Base-by-base conservation (phyloP, 2,113 vertebrate species). In the Maccullochella peelii region DNA sequence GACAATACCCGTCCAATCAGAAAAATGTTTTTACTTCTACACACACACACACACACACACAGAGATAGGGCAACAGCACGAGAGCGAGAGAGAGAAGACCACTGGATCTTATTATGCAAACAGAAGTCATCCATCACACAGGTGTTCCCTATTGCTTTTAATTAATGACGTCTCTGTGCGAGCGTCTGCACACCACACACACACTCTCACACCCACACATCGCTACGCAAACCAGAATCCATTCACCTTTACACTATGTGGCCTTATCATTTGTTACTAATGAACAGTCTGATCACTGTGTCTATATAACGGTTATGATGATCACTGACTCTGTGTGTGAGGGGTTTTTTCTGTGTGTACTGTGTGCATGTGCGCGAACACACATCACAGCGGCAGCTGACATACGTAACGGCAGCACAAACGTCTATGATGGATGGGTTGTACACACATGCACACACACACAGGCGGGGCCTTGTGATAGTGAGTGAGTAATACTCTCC, bases 181-280 rank as follows among this genome's bases (percentile, higher is more conserved):
- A 67, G 85, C 49, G 38, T 86, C 74, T 76, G 67, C 73, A 63
- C 57, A 20, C 80, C 84, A 77, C 78, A 79, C 77, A 85, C 87
- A 52, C 83, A 82, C 68, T 30, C 44, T 47, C 85, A 71, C 74
- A 82, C 71, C 18, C 71, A 83, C 82, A 90, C 89, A 44, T 15
- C 14, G 25, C 59, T 16, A 40, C 18, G 6, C 47, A 27, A 72
- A 66, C 33, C 78, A 44, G 18, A 54, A 57, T 62, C 79, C 69
- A 67, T 33, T 80, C 77, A 57, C 82, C 69, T 59, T 36, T 79
- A 62, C 70, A n/a, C 79, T 8, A 62, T 72, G 73, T 71, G 83
- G 90, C 88, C 89, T 91, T 91, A 88, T 89, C 82, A 86, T 88
- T 87, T 69, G 59, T 95, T 86, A 87, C 90, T 92, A 93, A 94